phyloP scores from a whole-genome alignment of 2,113 vertebrate genomes.

The Ailuropoda melanoleuca region DNA sequence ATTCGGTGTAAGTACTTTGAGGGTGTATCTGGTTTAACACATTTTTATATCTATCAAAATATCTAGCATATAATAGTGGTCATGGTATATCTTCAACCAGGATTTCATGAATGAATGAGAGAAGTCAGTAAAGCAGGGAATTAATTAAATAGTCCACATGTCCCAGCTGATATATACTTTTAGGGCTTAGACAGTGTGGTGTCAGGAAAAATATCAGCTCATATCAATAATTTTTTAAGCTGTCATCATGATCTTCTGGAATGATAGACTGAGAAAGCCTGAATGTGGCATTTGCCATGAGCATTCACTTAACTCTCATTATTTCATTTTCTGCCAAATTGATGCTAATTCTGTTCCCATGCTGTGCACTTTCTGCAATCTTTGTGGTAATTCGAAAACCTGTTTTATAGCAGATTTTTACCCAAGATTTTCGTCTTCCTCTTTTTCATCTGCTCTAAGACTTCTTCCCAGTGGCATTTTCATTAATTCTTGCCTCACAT shows the following conservation, averaged over 20 bases:
- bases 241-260: background rate
- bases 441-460: background rate
- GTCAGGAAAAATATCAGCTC: background rate
- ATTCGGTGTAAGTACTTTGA: background rate
- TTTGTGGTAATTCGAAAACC: conserved; percentile 14
- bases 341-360: conserved; percentile 17
- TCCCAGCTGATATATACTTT: background rate
- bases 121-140: background rate
- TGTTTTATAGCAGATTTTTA: background rate
- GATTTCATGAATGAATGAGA: background rate
- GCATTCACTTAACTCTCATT: conserved; percentile 37
- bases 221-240: background rate
- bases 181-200: background rate
- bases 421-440: background rate
- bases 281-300: background rate
- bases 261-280: background rate
- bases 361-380: background rate
- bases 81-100: background rate
- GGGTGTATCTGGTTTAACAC: background rate
- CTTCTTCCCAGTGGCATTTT: background rate
- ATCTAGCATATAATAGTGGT: background rate
- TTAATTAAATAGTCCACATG: background rate
- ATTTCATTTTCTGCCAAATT: conserved; percentile 61
- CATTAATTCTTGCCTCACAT: background rate
- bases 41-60: background rate